phyloP scores from a whole-genome alignment of 1,140 invertebrate genomes.

The Calycopis cecrops region DNA sequence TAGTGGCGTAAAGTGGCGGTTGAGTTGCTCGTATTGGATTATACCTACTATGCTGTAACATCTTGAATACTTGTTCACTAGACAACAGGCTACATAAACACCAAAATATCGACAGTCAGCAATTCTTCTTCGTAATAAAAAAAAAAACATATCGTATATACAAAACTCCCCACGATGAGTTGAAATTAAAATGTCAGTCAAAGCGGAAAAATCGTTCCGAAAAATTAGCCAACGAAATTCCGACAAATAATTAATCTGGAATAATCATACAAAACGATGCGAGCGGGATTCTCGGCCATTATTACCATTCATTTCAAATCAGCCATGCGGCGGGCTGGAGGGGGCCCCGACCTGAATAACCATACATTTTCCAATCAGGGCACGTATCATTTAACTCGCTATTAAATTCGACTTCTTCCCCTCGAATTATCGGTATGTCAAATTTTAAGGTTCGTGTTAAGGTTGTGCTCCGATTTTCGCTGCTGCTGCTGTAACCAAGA shows the following conservation, averaged over 20 bases:
- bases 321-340: constrained; percentile 62
- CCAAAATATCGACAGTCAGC: too few relatives aligned
- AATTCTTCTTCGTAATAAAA: neutral
- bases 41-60: too few relatives aligned
- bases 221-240: constrained; percentile 73
- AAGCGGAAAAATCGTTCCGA: constrained; percentile 73
- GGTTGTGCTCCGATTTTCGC: too few relatives aligned
- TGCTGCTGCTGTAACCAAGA: too few relatives aligned
- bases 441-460: constrained; percentile 35
- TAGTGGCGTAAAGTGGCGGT: too few relatives aligned
- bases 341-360: constrained; percentile 68
- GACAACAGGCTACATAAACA: too few relatives aligned
- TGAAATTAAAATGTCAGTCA: constrained; percentile 73
- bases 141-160: constrained; percentile 22
- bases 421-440: constrained; percentile 68
- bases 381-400: constrained; percentile 74
- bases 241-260: constrained; percentile 75
- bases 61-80: too few relatives aligned
- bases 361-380: constrained; percentile 74
- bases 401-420: constrained; percentile 74
- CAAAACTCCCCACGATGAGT: constrained; percentile 47
- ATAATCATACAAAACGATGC: constrained; percentile 75
- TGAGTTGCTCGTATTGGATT: too few relatives aligned
- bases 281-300: constrained; percentile 67
- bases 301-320: constrained; percentile 75